Conservation (phyloP, 2,797 vertebrate species). For the Podargus strigoides region DNA sequence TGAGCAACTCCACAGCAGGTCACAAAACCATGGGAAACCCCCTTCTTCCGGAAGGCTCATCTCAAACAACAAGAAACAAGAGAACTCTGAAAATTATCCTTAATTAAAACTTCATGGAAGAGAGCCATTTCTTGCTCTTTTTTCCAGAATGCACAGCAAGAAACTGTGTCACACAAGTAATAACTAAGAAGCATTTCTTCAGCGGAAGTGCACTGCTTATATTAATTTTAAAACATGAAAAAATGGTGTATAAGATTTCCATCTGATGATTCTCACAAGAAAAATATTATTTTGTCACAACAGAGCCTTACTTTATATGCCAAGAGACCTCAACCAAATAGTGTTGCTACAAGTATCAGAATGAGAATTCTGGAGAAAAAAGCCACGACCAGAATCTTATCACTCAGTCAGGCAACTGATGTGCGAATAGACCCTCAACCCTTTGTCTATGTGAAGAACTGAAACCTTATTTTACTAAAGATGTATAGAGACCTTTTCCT, state of each 20-base stretch:
- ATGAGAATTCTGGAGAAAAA: background rate
- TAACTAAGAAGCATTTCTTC: background rate
- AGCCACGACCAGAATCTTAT: background rate
- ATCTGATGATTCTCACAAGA: background rate
- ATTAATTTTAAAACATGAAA: background rate
- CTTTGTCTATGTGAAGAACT: background rate
- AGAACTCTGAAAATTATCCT: background rate
- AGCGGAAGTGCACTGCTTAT: background rate
- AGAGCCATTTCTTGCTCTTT: background rate
- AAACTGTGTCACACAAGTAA: background rate
- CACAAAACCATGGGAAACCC: background rate
- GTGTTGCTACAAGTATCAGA: background rate
- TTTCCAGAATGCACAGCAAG: background rate
- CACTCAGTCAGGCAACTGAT: background rate
- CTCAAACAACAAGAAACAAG: background rate
- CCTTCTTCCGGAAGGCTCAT: background rate
- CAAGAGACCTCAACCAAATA: background rate
- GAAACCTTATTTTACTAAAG: background rate
- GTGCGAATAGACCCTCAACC: background rate
- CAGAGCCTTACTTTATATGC: background rate
- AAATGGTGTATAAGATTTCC: background rate
- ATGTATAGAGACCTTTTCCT: background rate
- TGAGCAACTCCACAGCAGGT: background rate
- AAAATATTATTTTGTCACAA: background rate
- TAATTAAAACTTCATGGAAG: background rate